phyloP scores from a whole-genome alignment of 2,113 vertebrate genomes.

The Suricata suricatta region DNA sequence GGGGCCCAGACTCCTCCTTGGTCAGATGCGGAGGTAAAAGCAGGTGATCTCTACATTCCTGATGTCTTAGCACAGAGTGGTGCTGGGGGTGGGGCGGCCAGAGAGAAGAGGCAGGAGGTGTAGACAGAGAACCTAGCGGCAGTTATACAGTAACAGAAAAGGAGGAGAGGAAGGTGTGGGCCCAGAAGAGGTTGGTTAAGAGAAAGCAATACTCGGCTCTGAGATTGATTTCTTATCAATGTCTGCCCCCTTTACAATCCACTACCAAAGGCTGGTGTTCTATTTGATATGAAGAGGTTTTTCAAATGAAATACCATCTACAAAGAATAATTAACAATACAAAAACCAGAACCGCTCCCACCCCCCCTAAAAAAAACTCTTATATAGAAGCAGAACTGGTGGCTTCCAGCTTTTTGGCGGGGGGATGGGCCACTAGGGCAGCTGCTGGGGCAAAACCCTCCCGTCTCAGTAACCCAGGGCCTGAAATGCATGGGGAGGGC shows the following conservation, averaged over 20 bases:
- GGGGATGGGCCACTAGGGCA: not conserved
- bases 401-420: not conserved
- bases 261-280: not conserved
- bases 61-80: not conserved
- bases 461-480: not conserved
- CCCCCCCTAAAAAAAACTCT: not conserved
- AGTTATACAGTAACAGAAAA: not conserved
- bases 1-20: not conserved
- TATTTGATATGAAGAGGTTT: not conserved
- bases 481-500: not conserved
- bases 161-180: not conserved
- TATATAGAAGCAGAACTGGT: not conserved
- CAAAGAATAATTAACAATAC: not conserved
- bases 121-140: not conserved
- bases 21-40: not conserved
- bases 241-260: not conserved
- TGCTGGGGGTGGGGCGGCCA: no score
- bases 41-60: not conserved
- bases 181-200: not conserved
- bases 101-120: not conserved
- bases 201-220: not conserved
- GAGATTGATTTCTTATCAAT: not conserved
- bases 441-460: not conserved
- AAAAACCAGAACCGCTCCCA: not conserved
- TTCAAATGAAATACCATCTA: not conserved